Conservation (phyloP, 2,888 invertebrate species). For the Stratiomys singularior region DNA sequence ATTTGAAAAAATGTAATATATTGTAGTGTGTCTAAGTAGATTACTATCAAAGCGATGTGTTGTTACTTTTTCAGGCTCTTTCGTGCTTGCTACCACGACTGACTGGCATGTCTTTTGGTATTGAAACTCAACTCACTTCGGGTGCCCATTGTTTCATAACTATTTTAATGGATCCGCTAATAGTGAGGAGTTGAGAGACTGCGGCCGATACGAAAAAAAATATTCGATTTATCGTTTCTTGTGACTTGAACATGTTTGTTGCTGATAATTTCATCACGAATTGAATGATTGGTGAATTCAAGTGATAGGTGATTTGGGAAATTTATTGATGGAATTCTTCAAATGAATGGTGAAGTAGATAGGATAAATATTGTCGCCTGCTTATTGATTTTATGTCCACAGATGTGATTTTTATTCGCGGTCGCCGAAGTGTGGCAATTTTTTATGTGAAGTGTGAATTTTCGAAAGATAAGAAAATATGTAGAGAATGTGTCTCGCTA, state of each 20-base stretch:
- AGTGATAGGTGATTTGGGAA: not conserved
- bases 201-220: not conserved
- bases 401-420: too few species aligned
- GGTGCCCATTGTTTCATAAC: slow-evolving; percentile 37
- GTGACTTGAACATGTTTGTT: slow-evolving; percentile 39
- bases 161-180: slow-evolving; percentile 37
- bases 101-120: not conserved
- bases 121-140: not conserved
- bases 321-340: slow-evolving; percentile 13
- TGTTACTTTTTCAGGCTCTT: slow-evolving; percentile 21
- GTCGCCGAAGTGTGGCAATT: too few species aligned
- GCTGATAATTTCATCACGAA: slow-evolving; percentile 42
- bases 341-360: not conserved
- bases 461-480: too few species aligned
- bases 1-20: slow-evolving; percentile 23
- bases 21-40: slow-evolving; percentile 30
- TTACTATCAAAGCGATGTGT: slow-evolving; percentile 31
- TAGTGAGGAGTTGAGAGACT: not conserved
- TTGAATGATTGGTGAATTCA: slow-evolving; percentile 29
- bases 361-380: not conserved
- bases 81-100: not conserved
- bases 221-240: slow-evolving; percentile 35
- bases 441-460: too few species aligned
- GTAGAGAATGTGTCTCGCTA: too few species aligned
- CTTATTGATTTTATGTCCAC: too few species aligned